Base-by-base conservation (phyloP, 2,797 vertebrate genomes). In the Peromyscus nudipes region DNA sequence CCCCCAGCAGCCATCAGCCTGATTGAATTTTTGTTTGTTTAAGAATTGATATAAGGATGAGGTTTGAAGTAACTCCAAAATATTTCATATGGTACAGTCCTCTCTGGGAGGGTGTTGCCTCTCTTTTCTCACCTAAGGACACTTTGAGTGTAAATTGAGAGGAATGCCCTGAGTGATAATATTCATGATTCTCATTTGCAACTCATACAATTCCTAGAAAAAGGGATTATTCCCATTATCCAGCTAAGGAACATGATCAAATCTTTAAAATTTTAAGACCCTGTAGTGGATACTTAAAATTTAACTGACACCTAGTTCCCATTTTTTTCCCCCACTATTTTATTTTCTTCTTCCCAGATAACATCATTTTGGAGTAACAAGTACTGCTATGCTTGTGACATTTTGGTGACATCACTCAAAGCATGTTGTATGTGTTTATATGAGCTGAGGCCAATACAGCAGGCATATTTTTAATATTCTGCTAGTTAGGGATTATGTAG, bases 21-120 rank as follows among this genome's bases (percentile, higher is more conserved):
- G 25, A 60, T 23, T 90, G 77, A 91, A 64, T 83, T 76, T 89
- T 83, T 64, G 49, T 65, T 89, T 94, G 14, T 29, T 94, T 90
- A 46, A 40, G 77, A 65, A 77, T 84, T 64, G n/a, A 86, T 85
- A 55, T 2, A 6, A 40, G 82, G 49, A 43, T 76, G 34, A 75
- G 14, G 9, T 81, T 84, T 13, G 19, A 91, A 87, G 43, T 17
- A 31, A 87, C 88, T 89, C 25, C 34, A 64, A 82, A 90, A 23
- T 57, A 14, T 55, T 94, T 23, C 46, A 23, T 75, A 49, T 1
- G 34, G 46, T 16, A 14, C 19, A 2, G 6, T 52, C 10, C 1
- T 46, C 31, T 81, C 83, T 49, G 89, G n/a, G 71, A 67, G 10
- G 13, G 4, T 34, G 29, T 25, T 31, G 9, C 82, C 21, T 10